phyloP scores from a whole-genome alignment of 2,797 vertebrate genomes.

The Rhyacichthys aspro region DNA sequence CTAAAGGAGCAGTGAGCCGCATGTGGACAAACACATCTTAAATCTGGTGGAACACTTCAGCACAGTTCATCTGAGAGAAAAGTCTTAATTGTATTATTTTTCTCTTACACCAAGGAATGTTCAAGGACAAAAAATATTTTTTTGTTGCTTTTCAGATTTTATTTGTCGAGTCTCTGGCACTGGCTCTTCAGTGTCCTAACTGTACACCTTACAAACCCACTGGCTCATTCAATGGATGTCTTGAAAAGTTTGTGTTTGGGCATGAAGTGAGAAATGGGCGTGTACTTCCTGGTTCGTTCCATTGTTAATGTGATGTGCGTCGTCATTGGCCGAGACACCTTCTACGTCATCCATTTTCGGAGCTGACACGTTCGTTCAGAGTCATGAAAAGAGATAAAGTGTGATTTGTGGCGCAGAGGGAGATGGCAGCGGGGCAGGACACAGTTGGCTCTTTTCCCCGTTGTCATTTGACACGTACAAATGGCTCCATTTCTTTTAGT shows the following conservation, averaged over 20 bases:
- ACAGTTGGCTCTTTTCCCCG: constrained; percentile 31
- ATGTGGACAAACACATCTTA: constrained; percentile 43
- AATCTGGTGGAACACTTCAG: constrained; percentile 46
- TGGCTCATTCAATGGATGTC: constrained; percentile 3
- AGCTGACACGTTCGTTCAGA: constrained; percentile 50
- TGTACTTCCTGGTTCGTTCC: constrained; percentile 32
- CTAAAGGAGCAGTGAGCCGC: constrained; percentile 27
- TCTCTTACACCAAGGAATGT: constrained; percentile 71
- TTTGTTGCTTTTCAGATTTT: constrained; percentile 14
- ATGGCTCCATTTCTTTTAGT: constrained; percentile 40
- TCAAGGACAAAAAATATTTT: constrained; percentile 50
- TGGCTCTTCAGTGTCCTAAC: constrained; percentile 50
- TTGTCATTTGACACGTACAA: constrained; percentile 60
- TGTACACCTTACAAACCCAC: constrained; percentile 56
- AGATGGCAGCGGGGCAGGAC: constrained; percentile 28
- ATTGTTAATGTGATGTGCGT: background rate
- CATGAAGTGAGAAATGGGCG: constrained; percentile 51
- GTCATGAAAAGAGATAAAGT: constrained; percentile 65
- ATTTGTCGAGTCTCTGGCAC: constrained; percentile 26
- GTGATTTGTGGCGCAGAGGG: constrained; percentile 55
- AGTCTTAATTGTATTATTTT: constrained; percentile 60
- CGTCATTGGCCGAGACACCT: constrained; percentile 5
- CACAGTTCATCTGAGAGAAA: constrained; percentile 50
- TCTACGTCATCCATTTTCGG: constrained; percentile 10
- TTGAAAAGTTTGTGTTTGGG: constrained; percentile 32